These are phyloP conservation scores for Phrynocephalus forsythii DNA, from an alignment of 2,797 vertebrate species.

Conservation along the genomic window DNA sequence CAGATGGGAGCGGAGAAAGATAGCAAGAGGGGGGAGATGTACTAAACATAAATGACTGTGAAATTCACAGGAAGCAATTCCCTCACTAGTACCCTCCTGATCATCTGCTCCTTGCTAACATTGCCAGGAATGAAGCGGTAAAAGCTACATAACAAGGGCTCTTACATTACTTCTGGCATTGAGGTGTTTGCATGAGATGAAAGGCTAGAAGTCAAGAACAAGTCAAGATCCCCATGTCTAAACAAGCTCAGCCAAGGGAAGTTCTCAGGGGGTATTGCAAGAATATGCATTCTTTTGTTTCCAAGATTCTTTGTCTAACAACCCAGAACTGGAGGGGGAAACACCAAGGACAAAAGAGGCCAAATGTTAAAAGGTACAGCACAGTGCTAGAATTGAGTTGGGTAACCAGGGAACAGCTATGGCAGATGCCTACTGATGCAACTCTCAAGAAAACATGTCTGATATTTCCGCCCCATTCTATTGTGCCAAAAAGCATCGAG, in stretches of 20 bases:
- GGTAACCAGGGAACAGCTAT: too few relatives aligned
- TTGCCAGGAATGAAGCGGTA: neutral
- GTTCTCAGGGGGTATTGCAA: neutral
- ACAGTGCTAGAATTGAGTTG: neutral
- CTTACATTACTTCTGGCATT: neutral
- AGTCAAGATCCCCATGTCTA: too few relatives aligned
- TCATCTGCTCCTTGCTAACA: neutral
- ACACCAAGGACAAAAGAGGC: neutral
- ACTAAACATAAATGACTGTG: neutral
- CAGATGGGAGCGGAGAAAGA: neutral
- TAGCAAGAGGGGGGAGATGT: neutral
- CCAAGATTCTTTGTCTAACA: too few relatives aligned
- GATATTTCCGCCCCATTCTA: neutral
- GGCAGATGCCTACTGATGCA: neutral
- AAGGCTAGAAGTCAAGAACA: neutral
- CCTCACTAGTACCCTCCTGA: neutral
- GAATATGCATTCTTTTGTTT: too few relatives aligned
- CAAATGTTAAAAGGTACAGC: neutral
- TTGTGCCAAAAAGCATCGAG: neutral
- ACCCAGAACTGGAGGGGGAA: neutral
- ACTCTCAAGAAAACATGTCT: neutral
- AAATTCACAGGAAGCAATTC: neutral
- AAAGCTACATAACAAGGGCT: neutral
- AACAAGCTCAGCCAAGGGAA: neutral
- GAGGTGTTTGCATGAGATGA: neutral